phyloP scores from a whole-genome alignment of 2,888 invertebrate genomes.

The Caenorhabditis sp. region DNA sequence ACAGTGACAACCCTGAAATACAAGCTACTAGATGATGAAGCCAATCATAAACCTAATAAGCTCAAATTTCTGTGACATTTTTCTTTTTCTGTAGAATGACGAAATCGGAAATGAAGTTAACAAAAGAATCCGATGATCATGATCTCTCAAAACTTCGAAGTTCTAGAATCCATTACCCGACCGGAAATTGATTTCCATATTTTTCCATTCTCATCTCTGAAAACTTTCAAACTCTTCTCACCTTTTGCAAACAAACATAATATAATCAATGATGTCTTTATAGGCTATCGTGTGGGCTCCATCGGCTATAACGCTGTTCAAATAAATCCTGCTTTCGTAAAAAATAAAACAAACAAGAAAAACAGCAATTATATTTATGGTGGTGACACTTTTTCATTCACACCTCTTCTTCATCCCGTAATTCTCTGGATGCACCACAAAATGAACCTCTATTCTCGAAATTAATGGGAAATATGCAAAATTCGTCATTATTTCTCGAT shows the following conservation, averaged over 20 bases:
- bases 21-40: too few species aligned
- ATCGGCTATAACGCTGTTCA: conserved; percentile 27
- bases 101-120: too few species aligned
- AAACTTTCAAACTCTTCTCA: background rate
- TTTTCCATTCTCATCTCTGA: background rate
- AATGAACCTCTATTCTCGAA: conserved; percentile 20
- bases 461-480: conserved; percentile 20
- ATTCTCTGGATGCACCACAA: conserved; percentile 1
- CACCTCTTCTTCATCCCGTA: background rate
- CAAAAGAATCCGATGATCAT: too few species aligned
- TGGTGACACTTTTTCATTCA: conserved; percentile 23
- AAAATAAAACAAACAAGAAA: conserved; percentile 22
- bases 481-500: conserved; percentile 15
- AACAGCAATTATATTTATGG: conserved; percentile 28
- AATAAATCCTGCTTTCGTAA: conserved; percentile 26
- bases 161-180: background rate
- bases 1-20: too few species aligned
- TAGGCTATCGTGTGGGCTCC: background rate
- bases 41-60: too few species aligned
- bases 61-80: too few species aligned
- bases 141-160: background rate
- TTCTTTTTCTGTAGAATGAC: too few species aligned
- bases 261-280: background rate
- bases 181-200: conserved; percentile 1
- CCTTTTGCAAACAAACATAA: background rate